Evolutionary conservation across 2,888 invertebrate species (phyloP), one percentile per base, ranked within the genome.

Genomic region (Apodemia hepburni): DNA sequence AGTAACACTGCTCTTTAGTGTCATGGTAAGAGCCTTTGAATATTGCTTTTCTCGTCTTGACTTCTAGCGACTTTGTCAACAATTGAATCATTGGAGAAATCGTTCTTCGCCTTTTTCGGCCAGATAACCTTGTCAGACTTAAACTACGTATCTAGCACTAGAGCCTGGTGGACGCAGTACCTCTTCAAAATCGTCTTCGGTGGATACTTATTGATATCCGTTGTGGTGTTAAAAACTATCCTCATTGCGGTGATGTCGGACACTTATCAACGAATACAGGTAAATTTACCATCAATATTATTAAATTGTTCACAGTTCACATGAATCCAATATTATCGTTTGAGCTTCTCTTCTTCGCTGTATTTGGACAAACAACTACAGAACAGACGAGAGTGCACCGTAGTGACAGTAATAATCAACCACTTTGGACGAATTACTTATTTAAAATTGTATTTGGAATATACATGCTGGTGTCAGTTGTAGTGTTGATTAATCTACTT

Each of bases 211-310:
- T 95, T 99, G 95, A 98, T 99, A 87, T 98, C 98, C 75, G 96
- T 98, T 84, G 97, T 99, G 92, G 99, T 99, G 84, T 95, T 99
- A 81, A 98, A 99, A 92, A 99, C 99, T 93, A 95, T 99, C 85
- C 96, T 99, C 87, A 99, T 99, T 95, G 99, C 99, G 93, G 99
- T 99, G 99, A 99, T 99, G 98, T 98, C 98, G 92, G 99, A 99
- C 94, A 99, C 99, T 79, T 99, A 99, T 92, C 99, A 99, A 91
- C 95, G 98, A 82, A 99, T 99, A 81, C 97, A 99, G 95, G 99
- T 99, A 95, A 94, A 91, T 93, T 86, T 87, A 70, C 75, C 71
- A 74, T 80, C 70, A 73, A 79, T 80, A 75, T 75, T 75, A 77
- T 72, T 71, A 70, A 76, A 69, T 87, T 93, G 92, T 92, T 94